Evolutionary conservation across 1,140 invertebrate species (phyloP), one percentile per base, ranked within the genome.

Genomic region (Heliothis subflexa): DNA sequence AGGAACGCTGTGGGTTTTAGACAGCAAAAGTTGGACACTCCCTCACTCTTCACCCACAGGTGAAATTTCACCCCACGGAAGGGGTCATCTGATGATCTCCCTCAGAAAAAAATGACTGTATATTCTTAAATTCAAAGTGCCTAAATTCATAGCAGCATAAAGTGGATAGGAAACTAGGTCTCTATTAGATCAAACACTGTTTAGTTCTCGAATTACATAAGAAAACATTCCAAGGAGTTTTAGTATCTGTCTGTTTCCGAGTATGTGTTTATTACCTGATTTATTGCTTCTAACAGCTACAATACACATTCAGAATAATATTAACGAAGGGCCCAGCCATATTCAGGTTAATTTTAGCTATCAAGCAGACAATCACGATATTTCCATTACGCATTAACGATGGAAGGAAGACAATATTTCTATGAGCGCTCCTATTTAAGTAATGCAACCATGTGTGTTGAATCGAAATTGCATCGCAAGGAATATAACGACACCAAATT

Each of bases 401-500:
- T 68, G 74, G 50, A 21, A 45, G 45, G 74, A 77, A 77, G 28
- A 77, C 74, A 77, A 77, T 77, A 77, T 76, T 81, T 71, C 73
- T 76, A 79, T 81, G 72, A 81, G 59, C 50, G 40, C 50, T 28
- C 50, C 80, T 54, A 79, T 68, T 81, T 72, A 70, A 78, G 80
- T 78, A 68, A 77, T 62, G 74, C 62, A 68, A 55, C 40, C 52
- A 50, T 77, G 66, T 76, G 55, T 50, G 57, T 40, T 77, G 80
- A 78, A 81, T 81, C 66, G 74, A 66, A 76, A 61, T 76, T 28
- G 25, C 77, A 77, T 66, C 18, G 61, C 25, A 57, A 66, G 74
- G 62, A 68, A 76, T 61, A 79, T 72, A 77, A 55, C 52, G 49
- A 70, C 28, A 49, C 89, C 88, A 78, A 85, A 89, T 91, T 86